Base-by-base conservation (phyloP, 2,888 invertebrate species). In the Thymelicus lineola region DNA sequence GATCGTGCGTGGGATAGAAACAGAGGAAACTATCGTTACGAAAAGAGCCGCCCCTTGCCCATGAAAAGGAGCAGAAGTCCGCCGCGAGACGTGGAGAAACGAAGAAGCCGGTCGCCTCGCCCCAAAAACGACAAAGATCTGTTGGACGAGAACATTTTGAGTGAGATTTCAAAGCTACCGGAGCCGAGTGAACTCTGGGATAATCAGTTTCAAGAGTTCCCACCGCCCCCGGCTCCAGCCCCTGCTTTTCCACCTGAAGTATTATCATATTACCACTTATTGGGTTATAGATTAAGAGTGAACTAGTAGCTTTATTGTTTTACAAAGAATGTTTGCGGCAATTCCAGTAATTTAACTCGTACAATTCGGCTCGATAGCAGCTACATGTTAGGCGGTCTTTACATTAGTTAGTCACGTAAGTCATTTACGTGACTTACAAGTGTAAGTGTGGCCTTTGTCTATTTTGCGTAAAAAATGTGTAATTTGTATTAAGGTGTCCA, bases 111-210 rank as follows among this genome's bases (percentile, higher is more conserved):
- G 7, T 85, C 92, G 0, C 92, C 91, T 0, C 80, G 87, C 7
- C 6, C 6, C 4, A 89, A 88, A 72, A 80, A 75, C 61, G 91
- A 91, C 5, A 92, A 92, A 70, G 91, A 91, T 42, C 64, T 87
- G 36, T 69, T 91, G 7, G 92, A 92, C 50, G 93, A 92, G 14
- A 92, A 91, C 65, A 91, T 93, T 72, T 77, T 92, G 64, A 90
- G 86, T 74, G 92, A 92, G 72, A 91, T 93, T 58, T 82, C 91
- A 0, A 93, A 93, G 74, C 74, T 91, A 10, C 92, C 93, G 0
- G 91, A 91, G 57, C 91, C 91, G 0, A 91, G 87, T 73, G 93
- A 93, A 63, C 73, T 92, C 57, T 93, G 93, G 93, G 93, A 93
- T 55, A 88, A 75, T 61, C 90, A 88, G 71, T 88, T 88, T 72